Base-by-base conservation (phyloP, 1,140 invertebrate species). In the Trachymyrmex cornetzi region DNA sequence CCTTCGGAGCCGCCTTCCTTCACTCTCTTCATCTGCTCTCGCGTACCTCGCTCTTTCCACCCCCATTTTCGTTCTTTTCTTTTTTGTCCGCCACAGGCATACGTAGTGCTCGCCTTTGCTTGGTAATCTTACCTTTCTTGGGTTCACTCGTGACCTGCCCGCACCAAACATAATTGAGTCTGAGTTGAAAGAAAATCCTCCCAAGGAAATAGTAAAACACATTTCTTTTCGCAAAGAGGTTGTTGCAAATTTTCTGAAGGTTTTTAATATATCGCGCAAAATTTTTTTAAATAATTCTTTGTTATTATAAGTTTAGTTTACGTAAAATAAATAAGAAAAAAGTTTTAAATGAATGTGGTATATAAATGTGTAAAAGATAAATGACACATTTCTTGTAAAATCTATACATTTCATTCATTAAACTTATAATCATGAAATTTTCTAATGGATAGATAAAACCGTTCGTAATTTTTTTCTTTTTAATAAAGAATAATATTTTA, bases 71-170 rank as follows among this genome's bases (percentile, higher is more conserved):
- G 4, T 69, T 44, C 27, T 48, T 11, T 44, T 16, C 16, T 38
- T 61, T 61, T 48, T 30, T 38, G 12, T 57, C 19, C 11, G 3
- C 24, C 14, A n/a, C 9, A 69, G 24, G 24, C 38, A 38, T 61
- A 27, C 3, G 44, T 66, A 44, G 44, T 53, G 77, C 61, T 66
- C 77, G 61, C 7, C 48, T 57, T 71, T 57, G 30, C 64, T 38
- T 38, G 30, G 22, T 44, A 71, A 55, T 59, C n/a, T 71, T 57
- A 63, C 24, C 75, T 88, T n/a, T 84, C 55, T 87, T 82, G 69
- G 64, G 22, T 38, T 57, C 50, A 11, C n/a, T 71, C 22, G 27
- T 30, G 38, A 38, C 19, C 44, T 34, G 44, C 24, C 27, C 38
- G 38, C 53, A 11, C n/a, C 44, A 61, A 69, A 24, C n/a, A 81